Conservation (phyloP, 1,140 invertebrate species). For the Eciton burchellii region DNA sequence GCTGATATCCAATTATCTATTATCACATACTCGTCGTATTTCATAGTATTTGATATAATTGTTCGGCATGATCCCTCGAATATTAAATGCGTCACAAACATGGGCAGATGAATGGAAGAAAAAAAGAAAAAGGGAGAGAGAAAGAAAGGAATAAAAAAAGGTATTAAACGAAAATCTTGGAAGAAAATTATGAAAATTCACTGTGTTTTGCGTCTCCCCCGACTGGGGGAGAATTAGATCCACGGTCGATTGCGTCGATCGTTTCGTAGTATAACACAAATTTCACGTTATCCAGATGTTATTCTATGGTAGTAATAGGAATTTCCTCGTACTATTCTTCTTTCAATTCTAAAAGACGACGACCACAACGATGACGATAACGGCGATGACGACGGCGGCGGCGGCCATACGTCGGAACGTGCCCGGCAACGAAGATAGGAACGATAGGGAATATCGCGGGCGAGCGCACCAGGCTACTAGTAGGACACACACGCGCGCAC, state of each 20-base stretch:
- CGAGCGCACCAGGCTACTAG: conserved; percentile 47
- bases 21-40: no score
- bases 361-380: neutral
- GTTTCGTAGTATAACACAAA: conserved; percentile 8
- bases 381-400: conserved; percentile 20
- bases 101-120: neutral
- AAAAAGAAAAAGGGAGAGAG: neutral
- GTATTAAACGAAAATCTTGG: conserved; percentile 27
- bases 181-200: conserved; percentile 32
- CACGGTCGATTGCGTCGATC: conserved; percentile 16
- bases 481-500: conserved; percentile 57
- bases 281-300: conserved; percentile 31
- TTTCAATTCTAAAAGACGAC: neutral
- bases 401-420: conserved; percentile 22
- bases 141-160: neutral
- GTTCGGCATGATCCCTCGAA: neutral
- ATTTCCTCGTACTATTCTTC: neutral
- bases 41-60: neutral
- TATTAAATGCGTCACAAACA: conserved; percentile 5
- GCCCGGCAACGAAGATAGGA: conserved; percentile 51
- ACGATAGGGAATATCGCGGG: conserved; percentile 39
- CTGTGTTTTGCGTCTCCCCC: conserved; percentile 41
- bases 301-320: neutral
- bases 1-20: no score
- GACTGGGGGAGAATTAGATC: conserved; percentile 25